phyloP scores from a whole-genome alignment of 2,113 vertebrate genomes.

The Pollimyrus isidori region DNA sequence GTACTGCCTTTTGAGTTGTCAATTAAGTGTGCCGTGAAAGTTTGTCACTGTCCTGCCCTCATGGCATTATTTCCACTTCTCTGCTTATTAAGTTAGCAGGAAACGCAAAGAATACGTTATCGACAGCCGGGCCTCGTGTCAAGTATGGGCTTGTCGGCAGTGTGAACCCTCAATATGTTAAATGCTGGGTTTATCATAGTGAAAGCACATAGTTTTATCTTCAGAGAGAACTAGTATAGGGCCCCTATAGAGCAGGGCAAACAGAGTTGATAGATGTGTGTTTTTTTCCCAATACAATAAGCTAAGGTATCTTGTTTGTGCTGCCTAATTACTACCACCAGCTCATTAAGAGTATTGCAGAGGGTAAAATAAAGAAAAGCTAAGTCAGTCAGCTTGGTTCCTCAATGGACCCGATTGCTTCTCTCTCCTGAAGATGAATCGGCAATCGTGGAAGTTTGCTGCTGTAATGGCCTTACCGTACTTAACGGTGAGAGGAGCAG shows the following conservation, averaged over 20 bases:
- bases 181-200: neutral
- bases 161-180: neutral
- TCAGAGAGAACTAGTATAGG: neutral
- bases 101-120: slow-evolving; percentile 8
- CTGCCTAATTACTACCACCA: neutral
- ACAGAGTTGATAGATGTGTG: neutral
- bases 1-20: slow-evolving; percentile 9
- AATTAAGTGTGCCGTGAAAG: slow-evolving; percentile 5
- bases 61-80: neutral
- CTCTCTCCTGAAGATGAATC: neutral
- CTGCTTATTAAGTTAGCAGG: slow-evolving; percentile 7
- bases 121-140: neutral
- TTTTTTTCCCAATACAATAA: neutral
- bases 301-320: neutral
- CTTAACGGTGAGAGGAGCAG: neutral
- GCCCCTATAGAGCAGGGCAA: neutral
- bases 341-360: slow-evolving; percentile 9
- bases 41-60: slow-evolving; percentile 3
- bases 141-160: neutral
- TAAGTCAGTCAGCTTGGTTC: neutral
- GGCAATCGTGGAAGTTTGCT: neutral
- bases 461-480: neutral
- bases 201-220: neutral
- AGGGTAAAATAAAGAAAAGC: slow-evolving; percentile 9
- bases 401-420: slow-evolving; percentile 8